These are phyloP conservation scores for Chaetops frenatus DNA, from an alignment of 2,113 vertebrate species.

Conservation along the genomic window DNA sequence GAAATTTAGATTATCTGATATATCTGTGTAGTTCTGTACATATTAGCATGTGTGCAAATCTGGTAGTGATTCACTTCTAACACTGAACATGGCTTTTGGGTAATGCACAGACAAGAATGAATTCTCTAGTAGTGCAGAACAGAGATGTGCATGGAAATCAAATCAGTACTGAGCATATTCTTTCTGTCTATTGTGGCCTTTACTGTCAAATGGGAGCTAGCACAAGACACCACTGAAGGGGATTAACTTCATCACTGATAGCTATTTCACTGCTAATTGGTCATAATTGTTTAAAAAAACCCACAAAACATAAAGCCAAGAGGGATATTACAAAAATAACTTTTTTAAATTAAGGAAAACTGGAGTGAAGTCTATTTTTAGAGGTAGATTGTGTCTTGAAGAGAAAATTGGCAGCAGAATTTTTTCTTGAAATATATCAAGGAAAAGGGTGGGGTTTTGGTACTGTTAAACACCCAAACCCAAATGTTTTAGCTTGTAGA, in stretches of 20 bases:
- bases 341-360: neutral
- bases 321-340: neutral
- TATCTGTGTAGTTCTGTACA: neutral
- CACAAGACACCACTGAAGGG: neutral
- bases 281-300: neutral
- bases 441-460: neutral
- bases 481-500: neutral
- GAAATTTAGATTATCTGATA: neutral
- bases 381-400: neutral
- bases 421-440: neutral
- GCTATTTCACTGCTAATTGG: neutral
- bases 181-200: neutral
- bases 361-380: neutral
- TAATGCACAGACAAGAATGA: neutral
- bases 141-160: neutral
- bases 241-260: neutral
- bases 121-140: neutral
- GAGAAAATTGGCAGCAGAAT: neutral
- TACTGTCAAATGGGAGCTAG: neutral
- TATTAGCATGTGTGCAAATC: neutral
- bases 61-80: neutral
- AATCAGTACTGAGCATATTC: neutral
- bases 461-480: neutral
- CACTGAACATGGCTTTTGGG: neutral
- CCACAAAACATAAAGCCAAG: neutral